Percentiles rank a stretch among this genome's conserved stretches.
phyloP scores from a whole-genome alignment of 2,888 invertebrate species.

The Andrena haemorrhoa region DNA sequence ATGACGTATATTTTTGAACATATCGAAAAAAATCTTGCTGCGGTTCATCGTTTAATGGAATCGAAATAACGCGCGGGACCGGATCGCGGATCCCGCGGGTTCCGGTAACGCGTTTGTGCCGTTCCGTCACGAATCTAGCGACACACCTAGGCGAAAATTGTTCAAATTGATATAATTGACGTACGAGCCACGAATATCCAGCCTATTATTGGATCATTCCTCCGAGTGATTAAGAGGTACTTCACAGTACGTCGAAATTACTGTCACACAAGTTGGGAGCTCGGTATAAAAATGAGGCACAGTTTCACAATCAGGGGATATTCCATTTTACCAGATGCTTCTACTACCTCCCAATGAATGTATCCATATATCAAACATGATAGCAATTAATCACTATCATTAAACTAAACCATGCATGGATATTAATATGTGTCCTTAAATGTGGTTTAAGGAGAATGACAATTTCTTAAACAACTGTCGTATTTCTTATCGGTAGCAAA shows the following conservation, averaged over 20 bases:
- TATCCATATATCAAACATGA: conserved; percentile 82
- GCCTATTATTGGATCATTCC: conserved; percentile 73
- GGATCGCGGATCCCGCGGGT: conserved; percentile 43
- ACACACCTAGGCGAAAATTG: conserved; percentile 77
- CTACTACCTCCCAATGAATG: conserved; percentile 83
- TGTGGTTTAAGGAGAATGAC: conserved; percentile 78
- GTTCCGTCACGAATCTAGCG: conserved; percentile 58
- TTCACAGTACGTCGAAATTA: conserved; percentile 69
- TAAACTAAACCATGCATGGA: conserved; percentile 84
- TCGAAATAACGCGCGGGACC: conserved; percentile 32
- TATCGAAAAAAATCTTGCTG: conserved; percentile 31
- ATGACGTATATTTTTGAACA: conserved; percentile 26
- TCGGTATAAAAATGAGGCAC: conserved; percentile 84
- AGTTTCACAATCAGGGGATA: conserved; percentile 82
- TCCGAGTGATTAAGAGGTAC: conserved; percentile 69
- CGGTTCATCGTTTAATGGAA: conserved; percentile 25
- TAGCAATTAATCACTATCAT: conserved; percentile 78
- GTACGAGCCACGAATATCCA: conserved; percentile 76
- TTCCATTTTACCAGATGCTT: conserved; percentile 79
- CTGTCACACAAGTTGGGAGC: conserved; percentile 78
- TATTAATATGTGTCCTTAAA: conserved; percentile 83
- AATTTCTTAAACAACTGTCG: conserved; percentile 80
- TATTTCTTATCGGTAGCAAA: conserved; percentile 83
- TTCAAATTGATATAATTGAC: conserved; percentile 76
- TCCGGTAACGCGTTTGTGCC: conserved; percentile 45